Conservation (phyloP, 2,113 vertebrate species). For the Saccopteryx bilineata region DNA sequence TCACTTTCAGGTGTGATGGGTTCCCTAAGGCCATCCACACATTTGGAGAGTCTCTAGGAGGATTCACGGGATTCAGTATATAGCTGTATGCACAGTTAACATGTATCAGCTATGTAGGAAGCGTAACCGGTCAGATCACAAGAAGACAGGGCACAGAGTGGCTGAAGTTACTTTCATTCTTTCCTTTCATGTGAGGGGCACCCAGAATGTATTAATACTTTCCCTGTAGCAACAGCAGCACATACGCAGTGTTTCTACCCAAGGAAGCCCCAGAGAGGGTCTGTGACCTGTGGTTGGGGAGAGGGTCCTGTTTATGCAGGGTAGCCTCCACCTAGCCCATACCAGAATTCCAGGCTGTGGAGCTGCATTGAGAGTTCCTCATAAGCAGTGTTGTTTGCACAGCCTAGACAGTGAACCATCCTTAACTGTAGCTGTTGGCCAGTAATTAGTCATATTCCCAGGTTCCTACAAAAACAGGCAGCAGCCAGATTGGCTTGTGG, state of each 20-base stretch:
- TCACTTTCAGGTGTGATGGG: neutral
- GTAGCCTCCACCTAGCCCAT: neutral
- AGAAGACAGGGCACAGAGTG: no score
- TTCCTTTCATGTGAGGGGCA: neutral
- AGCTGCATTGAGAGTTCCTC: neutral
- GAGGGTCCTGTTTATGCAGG: neutral
- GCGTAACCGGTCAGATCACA: no score
- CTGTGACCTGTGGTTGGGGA: neutral
- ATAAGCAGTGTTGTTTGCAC: neutral
- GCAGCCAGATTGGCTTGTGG: neutral
- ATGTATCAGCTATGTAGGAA: no score
- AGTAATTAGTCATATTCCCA: neutral
- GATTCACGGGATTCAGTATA: neutral
- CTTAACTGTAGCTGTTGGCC: neutral
- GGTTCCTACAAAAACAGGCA: neutral
- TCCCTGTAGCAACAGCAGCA: neutral
- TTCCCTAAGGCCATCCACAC: neutral
- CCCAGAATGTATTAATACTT: neutral
- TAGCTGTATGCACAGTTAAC: neutral
- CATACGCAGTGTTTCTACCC: accelerated
- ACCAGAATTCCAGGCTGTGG: neutral
- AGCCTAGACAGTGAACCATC: neutral
- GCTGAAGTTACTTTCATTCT: neutral
- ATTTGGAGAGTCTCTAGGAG: neutral
- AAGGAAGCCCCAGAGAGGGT: neutral